Conservation (phyloP, 1,140 invertebrate genomes). For the Chironomus tepperi region DNA sequence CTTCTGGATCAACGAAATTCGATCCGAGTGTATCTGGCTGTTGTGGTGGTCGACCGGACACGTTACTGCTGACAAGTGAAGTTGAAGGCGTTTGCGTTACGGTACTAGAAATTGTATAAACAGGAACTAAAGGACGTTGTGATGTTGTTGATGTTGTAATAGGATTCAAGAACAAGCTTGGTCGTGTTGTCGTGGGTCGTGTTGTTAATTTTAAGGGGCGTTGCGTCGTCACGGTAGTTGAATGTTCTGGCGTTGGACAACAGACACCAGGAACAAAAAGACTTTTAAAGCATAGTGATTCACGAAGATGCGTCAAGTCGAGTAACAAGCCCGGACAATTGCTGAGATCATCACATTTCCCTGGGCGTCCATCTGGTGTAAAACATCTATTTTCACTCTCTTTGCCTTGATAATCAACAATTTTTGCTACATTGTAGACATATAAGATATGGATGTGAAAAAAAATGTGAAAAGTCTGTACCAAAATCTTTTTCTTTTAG, state of each 20-base stretch:
- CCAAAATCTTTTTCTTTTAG: background rate
- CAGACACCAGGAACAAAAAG: constrained; percentile 86
- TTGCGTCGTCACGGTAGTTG: constrained; percentile 36
- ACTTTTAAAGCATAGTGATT: constrained; percentile 86
- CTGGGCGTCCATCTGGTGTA: constrained; percentile 66
- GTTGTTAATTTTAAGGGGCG: constrained; percentile 43
- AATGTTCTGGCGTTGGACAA: constrained; percentile 52
- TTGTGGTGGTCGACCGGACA: background rate
- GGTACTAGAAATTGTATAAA: background rate
- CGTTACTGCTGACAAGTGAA: too few species aligned
- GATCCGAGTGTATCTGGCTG: background rate
- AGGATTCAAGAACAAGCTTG: constrained; percentile 26
- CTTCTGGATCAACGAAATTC: constrained; percentile 42
- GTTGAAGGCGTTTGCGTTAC: constrained; percentile 1
- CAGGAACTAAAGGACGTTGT: constrained; percentile 20
- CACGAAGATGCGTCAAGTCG: constrained; percentile 69
- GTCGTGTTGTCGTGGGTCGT: constrained; percentile 33
- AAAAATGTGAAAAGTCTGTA: background rate
- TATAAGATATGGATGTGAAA: background rate
- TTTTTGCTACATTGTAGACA: background rate
- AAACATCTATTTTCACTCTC: constrained; percentile 51
- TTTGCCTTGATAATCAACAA: constrained; percentile 31
- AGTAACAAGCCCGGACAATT: constrained; percentile 79
- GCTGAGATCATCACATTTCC: constrained; percentile 81
- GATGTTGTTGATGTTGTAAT: constrained; percentile 25